phyloP scores from a whole-genome alignment of 2,797 vertebrate genomes.

The Gymnopithys bicolor region DNA sequence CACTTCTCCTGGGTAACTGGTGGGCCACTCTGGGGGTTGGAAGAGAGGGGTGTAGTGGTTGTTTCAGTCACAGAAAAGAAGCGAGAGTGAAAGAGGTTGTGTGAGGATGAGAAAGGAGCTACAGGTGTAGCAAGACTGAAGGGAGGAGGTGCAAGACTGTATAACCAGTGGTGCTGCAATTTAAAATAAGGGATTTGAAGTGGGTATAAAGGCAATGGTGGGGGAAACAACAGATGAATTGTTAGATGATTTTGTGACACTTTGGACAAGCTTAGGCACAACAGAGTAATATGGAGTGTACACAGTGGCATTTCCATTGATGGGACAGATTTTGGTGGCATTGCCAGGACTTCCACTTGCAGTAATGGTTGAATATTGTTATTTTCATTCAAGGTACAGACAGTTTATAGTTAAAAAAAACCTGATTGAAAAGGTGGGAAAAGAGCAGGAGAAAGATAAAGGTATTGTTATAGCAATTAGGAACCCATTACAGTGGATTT shows the following conservation, averaged over 20 bases:
- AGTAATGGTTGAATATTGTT: background rate
- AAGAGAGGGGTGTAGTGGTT: background rate
- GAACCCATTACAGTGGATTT: background rate
- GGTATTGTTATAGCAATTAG: background rate
- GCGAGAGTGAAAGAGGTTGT: background rate
- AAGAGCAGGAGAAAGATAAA: background rate
- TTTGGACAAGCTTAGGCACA: background rate
- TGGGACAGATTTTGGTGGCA: background rate
- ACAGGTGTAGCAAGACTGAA: background rate
- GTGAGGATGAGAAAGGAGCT: background rate
- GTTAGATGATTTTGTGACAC: background rate
- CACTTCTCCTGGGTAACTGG: conserved; percentile 81
- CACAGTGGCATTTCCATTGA: background rate
- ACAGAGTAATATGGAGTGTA: background rate
- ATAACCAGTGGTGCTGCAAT: background rate
- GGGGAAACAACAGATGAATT: background rate
- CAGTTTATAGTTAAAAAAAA: background rate
- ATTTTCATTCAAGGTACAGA: background rate
- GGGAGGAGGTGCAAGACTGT: background rate
- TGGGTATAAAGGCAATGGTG: background rate
- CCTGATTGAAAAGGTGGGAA: background rate
- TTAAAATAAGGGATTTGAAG: background rate
- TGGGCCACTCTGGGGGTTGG: background rate
- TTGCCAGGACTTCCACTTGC: background rate
- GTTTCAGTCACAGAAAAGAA: background rate